Evolutionary conservation across 2,888 invertebrate species (phyloP), one percentile per base, ranked within the genome.

Genomic region (Nomada fucata): DNA sequence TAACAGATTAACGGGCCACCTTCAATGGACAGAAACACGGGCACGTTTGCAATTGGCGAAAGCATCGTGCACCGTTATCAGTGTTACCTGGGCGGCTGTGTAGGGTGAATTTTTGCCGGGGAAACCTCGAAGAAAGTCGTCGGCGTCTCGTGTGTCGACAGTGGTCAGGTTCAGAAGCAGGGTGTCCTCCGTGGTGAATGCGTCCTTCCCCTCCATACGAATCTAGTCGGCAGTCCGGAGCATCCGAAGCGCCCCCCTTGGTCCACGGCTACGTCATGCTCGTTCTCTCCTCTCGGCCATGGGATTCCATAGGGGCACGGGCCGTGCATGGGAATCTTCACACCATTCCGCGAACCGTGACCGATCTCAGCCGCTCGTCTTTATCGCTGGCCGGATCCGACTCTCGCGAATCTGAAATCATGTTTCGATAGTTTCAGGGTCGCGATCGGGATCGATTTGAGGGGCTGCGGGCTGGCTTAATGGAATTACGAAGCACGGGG

Each of bases 151-250:
- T 73, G 88, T 86, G 88, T 90, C 84, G 84, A 86, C 87, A 86
- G 91, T 90, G 88, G 92, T 93, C 88, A 91, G 86, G 88, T 94
- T 93, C 79, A 91, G 90, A 91, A 92, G 90, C 93, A 93, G 92
- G 91, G 88, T 92, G 91, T 90, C 92, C 89, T 93, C 93, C 89
- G 92, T 91, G 82, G 80, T 86, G 82, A 77, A 91, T 91, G 86
- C 90, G 91, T 92, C 89, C 91, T 91, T 91, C 90, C 92, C 93
- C 93, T 93, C 93, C 94, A 94, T 94, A 93, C 93, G 93, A 93
- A 90, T 91, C 92, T 92, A 93, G 88, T 93, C 92, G 90, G 90
- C 91, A 90, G 89, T 91, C 89, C 88, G 92, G 92, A 92, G 92
- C 92, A 93, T 92, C 92, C 91, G 92, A 92, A 91, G 82, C 91